Evolutionary conservation across 1,140 invertebrate genomes (phyloP), one percentile per base, ranked within the genome.

Genomic region (Conus ventricosus): DNA sequence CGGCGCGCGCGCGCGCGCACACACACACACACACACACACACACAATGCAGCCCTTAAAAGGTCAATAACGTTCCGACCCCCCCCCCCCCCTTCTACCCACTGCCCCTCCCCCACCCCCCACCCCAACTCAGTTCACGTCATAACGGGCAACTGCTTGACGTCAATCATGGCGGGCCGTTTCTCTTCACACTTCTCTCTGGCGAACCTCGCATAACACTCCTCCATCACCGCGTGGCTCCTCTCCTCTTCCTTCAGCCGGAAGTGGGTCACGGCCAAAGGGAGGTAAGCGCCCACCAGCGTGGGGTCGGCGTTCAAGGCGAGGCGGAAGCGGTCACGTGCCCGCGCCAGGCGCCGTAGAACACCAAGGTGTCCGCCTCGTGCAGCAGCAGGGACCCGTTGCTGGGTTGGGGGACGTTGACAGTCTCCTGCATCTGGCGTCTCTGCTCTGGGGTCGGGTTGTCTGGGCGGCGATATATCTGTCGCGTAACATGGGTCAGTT

Each of bases 311-410:
- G 13, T n/a, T 15, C 54, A 87, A 23, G 17, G 90, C 87, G 11
- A 60, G 51, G 54, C 87, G 51, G 4, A 94, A 88, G 84, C 93
- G 82, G 53, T 90, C 76, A n/a, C 89, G 86, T 0, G 93, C 93
- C 67, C 89, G n/a, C 88, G 57, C 60, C 89, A 91, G 23, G 85
- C 83, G 23, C 90, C 90, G 71, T 92, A 91, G 23, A 89, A 85
- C 27, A 89, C 71, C 5, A 94, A 86, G 91, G 91, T 91, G 71
- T 90, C 87, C 3, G 90, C 93, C 90, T 94, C 94, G 71, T 94
- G 92, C 53, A 92, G 88, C 53, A 94, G 88, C 54, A 94, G 87
- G 39, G 91, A 93, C 27, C 91, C 89, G 87, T 93, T 94, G 51
- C 83, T 82, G 23, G 90, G 91, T n/a, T 91, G 80, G 7, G 91